These are phyloP conservation scores for Phymastichus coffea DNA, from an alignment of 1,140 invertebrate genomes.

Conservation along the genomic window DNA sequence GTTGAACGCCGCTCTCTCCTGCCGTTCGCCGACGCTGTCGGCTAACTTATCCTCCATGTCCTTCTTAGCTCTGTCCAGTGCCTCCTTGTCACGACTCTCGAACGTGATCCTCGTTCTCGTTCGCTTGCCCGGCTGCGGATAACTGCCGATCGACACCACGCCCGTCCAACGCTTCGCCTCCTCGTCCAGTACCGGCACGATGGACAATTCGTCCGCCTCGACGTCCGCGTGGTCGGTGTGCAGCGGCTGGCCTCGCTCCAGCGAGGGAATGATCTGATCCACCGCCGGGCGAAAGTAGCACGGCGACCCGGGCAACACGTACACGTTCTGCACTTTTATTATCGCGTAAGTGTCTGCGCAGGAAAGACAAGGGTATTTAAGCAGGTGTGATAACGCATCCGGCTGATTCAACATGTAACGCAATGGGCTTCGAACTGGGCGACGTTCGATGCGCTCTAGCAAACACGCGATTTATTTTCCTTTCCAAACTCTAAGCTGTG, in stretches of 20 bases:
- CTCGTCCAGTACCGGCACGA: slow-evolving; percentile 58
- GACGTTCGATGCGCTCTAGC: no score
- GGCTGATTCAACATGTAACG: no score
- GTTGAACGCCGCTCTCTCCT: no score
- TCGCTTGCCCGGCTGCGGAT: slow-evolving; percentile 57
- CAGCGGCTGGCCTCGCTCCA: slow-evolving; percentile 24
- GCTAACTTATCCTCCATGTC: slow-evolving; percentile 33
- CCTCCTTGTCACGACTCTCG: slow-evolving; percentile 43
- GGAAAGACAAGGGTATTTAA: no score
- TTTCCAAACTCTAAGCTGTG: no score
- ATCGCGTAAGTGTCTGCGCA: slow-evolving; percentile 57
- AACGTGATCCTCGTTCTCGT: slow-evolving; percentile 54
- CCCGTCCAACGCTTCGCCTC: slow-evolving; percentile 57
- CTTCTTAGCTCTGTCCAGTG: slow-evolving; percentile 41
- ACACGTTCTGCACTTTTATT: slow-evolving; percentile 68
- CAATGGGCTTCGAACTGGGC: no score
- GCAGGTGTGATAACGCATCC: no score
- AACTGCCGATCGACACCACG: slow-evolving; percentile 67
- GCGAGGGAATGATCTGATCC: slow-evolving; percentile 37
- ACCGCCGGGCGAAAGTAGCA: slow-evolving; percentile 61
- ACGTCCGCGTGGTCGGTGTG: slow-evolving; percentile 47
- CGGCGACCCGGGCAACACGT: slow-evolving; percentile 72
- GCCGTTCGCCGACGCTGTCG: no score
- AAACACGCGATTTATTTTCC: no score
- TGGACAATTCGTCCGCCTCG: slow-evolving; percentile 59